Evolutionary conservation across 2,113 vertebrate genomes (phyloP).

Genomic region (Cephalopholis sonnerati): DNA sequence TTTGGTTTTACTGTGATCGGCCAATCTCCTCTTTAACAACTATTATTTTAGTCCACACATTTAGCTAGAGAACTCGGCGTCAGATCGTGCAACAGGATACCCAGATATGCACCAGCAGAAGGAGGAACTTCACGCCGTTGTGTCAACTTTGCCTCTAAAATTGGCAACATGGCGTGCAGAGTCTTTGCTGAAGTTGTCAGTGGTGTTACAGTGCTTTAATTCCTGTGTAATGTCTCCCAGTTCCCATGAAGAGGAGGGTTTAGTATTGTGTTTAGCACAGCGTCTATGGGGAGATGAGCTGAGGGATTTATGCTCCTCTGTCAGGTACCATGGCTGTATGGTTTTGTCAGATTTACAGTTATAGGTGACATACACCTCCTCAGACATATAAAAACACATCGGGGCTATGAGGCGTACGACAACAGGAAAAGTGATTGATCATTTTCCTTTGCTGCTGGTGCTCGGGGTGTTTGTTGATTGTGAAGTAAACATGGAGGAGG

Average conservation of each 20-base stretch:
- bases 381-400: not conserved
- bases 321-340: not conserved
- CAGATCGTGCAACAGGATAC: not conserved
- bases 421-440: not conserved
- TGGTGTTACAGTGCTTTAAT: not conserved
- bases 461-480: not conserved
- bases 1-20: not conserved
- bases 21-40: not conserved
- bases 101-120: not conserved
- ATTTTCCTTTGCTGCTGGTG: not conserved
- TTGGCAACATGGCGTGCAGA: not conserved
- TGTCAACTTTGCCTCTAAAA: not conserved
- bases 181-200: not conserved
- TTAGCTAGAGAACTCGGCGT: not conserved
- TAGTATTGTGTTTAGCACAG: not conserved
- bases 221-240: not conserved
- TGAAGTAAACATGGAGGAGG: not conserved
- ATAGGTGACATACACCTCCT: not conserved
- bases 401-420: too few relatives aligned
- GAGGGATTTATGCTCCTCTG: not conserved
- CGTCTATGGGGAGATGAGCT: not conserved
- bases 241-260: conserved; percentile 21
- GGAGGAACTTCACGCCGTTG: too few relatives aligned
- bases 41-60: not conserved
- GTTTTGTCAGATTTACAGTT: not conserved